phyloP scores from a whole-genome alignment of 2,113 vertebrate species.

The Galemys pyrenaicus region DNA sequence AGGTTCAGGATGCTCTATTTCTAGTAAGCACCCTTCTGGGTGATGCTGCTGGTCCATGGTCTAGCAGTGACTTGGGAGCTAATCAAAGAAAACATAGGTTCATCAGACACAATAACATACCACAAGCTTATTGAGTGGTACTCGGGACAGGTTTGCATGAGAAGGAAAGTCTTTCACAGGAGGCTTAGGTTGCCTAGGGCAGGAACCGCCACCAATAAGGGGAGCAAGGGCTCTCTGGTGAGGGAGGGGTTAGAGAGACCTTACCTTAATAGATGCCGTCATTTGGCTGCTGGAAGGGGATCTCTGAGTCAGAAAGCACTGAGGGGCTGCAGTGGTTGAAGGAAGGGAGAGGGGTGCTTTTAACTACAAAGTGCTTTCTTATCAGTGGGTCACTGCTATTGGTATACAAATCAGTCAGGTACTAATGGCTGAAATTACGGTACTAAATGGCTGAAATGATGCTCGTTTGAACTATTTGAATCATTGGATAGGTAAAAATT shows the following conservation, averaged over 20 bases:
- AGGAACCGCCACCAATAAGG: neutral
- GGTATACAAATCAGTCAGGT: neutral
- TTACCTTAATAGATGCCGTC: neutral
- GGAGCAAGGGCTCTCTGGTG: neutral
- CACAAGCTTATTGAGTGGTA: neutral
- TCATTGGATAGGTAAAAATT: neutral
- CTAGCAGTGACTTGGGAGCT: neutral
- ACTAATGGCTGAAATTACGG: neutral
- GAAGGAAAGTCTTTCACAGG: neutral
- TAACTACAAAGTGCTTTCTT: neutral
- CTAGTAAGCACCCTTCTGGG: neutral
- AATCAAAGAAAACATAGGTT: neutral
- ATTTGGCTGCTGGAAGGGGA: too few species aligned
- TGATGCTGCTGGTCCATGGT: neutral
- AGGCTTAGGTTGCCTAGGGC: neutral
- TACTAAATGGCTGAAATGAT: neutral
- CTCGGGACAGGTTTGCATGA: neutral
- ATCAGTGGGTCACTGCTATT: neutral
- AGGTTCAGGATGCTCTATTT: neutral
- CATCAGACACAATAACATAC: neutral
- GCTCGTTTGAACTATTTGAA: conserved; percentile 2
- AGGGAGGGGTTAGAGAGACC: neutral
- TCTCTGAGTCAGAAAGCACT: neutral
- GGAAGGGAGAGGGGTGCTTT: neutral
- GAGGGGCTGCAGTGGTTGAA: neutral